Conservation (phyloP, 30 jellyfish, hydroid and myxozoan species). For the Aurelia sp. region DNA sequence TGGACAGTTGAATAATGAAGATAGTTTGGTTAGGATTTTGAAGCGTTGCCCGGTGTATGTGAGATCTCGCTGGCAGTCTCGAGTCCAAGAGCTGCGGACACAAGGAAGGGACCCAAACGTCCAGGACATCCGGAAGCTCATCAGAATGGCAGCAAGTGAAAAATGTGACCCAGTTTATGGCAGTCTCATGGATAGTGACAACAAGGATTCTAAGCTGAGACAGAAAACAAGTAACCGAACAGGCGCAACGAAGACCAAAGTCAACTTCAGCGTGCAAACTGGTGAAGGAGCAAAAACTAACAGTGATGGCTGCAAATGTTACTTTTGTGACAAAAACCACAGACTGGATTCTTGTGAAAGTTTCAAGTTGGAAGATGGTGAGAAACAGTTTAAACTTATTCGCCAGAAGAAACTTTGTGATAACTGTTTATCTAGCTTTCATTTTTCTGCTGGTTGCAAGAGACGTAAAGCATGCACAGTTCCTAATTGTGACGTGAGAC, state of each 20-base stretch:
- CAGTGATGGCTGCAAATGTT: slow-evolving; percentile 19
- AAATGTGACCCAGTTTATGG: slow-evolving; percentile 61
- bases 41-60: slow-evolving; percentile 46
- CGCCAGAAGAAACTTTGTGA: slow-evolving; percentile 46
- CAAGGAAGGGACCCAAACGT: slow-evolving; percentile 41
- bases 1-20: slow-evolving; percentile 35
- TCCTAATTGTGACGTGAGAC: slow-evolving; percentile 23
- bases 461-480: slow-evolving; percentile 42
- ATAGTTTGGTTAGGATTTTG: slow-evolving; percentile 22
- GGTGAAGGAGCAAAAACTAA: too few species aligned
- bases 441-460: slow-evolving; percentile 54
- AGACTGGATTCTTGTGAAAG: slow-evolving; percentile 4
- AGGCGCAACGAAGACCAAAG: too few species aligned
- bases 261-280: too few species aligned
- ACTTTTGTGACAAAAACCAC: slow-evolving; percentile 40
- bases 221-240: too few species aligned
- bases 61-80: slow-evolving; percentile 49
- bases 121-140: slow-evolving; percentile 45
- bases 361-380: slow-evolving; percentile 25
- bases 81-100: slow-evolving; percentile 38
- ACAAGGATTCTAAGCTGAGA: background rate
- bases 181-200: slow-evolving; percentile 7
- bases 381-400: slow-evolving; percentile 19
- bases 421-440: slow-evolving; percentile 39
- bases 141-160: slow-evolving; percentile 35